These are phyloP conservation scores for Meloidogyne hapla DNA, from an alignment of 1,140 invertebrate species.

Conservation along the genomic window DNA sequence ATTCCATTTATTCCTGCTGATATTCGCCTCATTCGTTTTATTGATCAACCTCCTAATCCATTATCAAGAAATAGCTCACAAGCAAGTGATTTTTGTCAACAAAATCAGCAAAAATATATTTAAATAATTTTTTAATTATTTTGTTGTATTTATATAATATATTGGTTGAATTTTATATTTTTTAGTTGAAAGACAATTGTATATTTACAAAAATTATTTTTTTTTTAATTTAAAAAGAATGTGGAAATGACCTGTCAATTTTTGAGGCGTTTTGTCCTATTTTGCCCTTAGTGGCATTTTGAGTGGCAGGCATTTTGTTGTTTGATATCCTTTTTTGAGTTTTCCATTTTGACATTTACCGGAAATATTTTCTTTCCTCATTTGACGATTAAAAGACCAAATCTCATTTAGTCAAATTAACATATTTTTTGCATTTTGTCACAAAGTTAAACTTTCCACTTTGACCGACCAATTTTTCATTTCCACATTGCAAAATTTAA, in stretches of 20 bases:
- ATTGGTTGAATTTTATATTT: neutral
- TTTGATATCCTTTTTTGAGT: no score
- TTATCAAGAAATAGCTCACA: constrained; percentile 41
- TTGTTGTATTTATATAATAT: no score
- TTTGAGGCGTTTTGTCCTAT: neutral
- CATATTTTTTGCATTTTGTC: neutral
- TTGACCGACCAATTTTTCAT: neutral
- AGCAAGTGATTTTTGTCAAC: neutral
- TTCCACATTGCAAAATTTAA: neutral
- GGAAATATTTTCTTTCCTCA: neutral
- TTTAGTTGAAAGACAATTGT: neutral
- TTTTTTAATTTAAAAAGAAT: no score
- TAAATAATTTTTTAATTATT: neutral
- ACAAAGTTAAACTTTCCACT: constrained; percentile 7
- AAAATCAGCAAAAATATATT: no score
- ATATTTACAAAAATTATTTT: no score
- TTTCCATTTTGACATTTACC: neutral
- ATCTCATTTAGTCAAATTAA: neutral
- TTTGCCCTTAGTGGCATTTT: no score
- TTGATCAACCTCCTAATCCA: constrained; percentile 54
- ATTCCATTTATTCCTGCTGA: constrained; percentile 64
- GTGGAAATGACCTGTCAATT: no score
- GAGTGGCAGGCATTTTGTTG: neutral
- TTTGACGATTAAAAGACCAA: neutral
- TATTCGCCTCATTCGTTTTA: constrained; percentile 61